Evolutionary conservation across 2,113 vertebrate genomes (phyloP).

Genomic region (sheep (Ovis aries)): ARS-UI_Ramb_v3.0 NC_056054.1:79130501-79131000

Average conservation of each 20-base stretch:
- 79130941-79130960: background rate
- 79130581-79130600: conserved; percentile 32
- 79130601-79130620: conserved; percentile 64
- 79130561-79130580: conserved; percentile 58
- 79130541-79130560: background rate
- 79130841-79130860: background rate
- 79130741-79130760: conserved; percentile 64
- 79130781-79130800: conserved; percentile 45
- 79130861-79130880: background rate
- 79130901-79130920: background rate
- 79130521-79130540: background rate
- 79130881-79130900: background rate
- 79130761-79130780: conserved; percentile 53
- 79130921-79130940: conserved; percentile 5
- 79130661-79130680: conserved; percentile 75
- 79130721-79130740: conserved; percentile 61
- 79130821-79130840: background rate
- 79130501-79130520: conserved; percentile 11
- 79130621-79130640: conserved; percentile 65
- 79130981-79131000: background rate
- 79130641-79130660: conserved; percentile 68
- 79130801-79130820: conserved; percentile 45
- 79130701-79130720: conserved; percentile 69
- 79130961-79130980: background rate
- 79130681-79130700: conserved; percentile 48